Percentiles rank a stretch among this genome's conserved stretches.
Evolutionary conservation across 2,113 vertebrate species (phyloP).

Genomic region (Triplophysa rosa): DNA sequence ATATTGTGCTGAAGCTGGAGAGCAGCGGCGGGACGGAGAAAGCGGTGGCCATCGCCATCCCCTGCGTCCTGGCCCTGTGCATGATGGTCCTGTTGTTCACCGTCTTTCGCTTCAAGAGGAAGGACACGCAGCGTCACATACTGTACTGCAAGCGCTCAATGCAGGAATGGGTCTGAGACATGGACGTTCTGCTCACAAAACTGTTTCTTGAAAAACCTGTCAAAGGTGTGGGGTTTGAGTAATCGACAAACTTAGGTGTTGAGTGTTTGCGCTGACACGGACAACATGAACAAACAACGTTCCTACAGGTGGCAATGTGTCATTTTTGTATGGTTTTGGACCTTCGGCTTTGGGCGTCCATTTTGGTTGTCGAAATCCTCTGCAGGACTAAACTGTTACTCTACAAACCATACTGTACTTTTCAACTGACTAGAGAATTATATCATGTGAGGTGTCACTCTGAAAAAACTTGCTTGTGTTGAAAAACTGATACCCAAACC

Average conservation of each 20-base stretch:
- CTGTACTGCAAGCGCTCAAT: slow-evolving; percentile 99
- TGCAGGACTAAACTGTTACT: slow-evolving; percentile 8
- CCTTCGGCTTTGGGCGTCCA: slow-evolving; percentile 4
- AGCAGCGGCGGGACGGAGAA: slow-evolving; percentile 95
- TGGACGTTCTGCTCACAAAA: not conserved
- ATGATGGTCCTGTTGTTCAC: slow-evolving; percentile 99
- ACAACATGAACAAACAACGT: slow-evolving; percentile 28
- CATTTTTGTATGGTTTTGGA: slow-evolving; percentile 45
- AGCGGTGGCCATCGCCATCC: slow-evolving; percentile 97
- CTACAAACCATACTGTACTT: slow-evolving; percentile 16
- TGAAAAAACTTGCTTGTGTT: slow-evolving; percentile 67
- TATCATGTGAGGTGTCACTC: slow-evolving; percentile 52
- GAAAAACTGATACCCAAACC: slow-evolving; percentile 72
- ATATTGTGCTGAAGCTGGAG: slow-evolving; percentile 96
- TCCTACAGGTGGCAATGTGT: slow-evolving; percentile 25
- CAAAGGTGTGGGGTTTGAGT: not conserved
- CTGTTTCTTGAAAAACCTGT: slow-evolving; percentile 1
- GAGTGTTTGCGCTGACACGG: not conserved
- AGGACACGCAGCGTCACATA: slow-evolving; percentile 99
- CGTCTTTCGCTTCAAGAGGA: slow-evolving; percentile 97
- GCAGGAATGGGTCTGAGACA: slow-evolving; percentile 94
- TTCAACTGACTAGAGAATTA: slow-evolving; percentile 30
- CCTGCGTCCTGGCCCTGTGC: slow-evolving; percentile 96
- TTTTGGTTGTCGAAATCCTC: slow-evolving; percentile 20
- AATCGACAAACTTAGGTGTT: not conserved